Base-by-base conservation (phyloP, 2,888 invertebrate species). In the Panzeria rudis region DNA sequence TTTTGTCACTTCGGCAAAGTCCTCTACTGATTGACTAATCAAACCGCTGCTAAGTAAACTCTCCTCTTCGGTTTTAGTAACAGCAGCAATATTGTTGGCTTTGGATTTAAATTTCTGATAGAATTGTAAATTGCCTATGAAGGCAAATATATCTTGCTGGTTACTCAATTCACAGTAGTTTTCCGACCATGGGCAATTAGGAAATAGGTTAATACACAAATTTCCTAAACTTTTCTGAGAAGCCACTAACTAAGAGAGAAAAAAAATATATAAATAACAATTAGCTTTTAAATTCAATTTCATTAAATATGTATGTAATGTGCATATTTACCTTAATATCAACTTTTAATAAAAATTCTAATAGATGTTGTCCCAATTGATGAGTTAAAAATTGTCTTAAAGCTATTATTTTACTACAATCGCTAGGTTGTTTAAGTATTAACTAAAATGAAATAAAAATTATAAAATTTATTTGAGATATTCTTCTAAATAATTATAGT, bases 201-300 rank as follows among this genome's bases (percentile, higher is more conserved):
- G 93, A 86, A 93, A 93, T 54, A 93, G 87, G 86, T 92, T 92
- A 20, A 92, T 90, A 85, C 92, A 91, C 54, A 93, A 84, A 86
- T 90, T 89, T 82, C 90, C 89, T 54, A 91, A 88, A 86, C 91
- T 90, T 84, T 89, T 89, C 87, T 91, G 91, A 3, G 92, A 92
- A 35, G 91, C 90, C 79, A 93, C 90, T 54, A 91, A 89, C 93
- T 93, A 86, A 5, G 88, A 78, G 82, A 86, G n/a, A 59, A 11
- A 52, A 52, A 54, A 50, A 2, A 77, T 9, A 50, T 15, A 41
- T 13, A 25, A n/a, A 29, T 4, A 8, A n/a, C 6, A 44, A 35
- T n/a, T 8, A 44, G 11, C 1, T 23, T 7, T 25, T 4, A 64
- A 44, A 44, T 25, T n/a, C 8, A 25, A 17, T n/a, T 25, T 29